Evolutionary conservation across 2,113 vertebrate species (phyloP), one percentile per base, ranked within the genome.

Genomic region (Bubo blakistoni): DNA sequence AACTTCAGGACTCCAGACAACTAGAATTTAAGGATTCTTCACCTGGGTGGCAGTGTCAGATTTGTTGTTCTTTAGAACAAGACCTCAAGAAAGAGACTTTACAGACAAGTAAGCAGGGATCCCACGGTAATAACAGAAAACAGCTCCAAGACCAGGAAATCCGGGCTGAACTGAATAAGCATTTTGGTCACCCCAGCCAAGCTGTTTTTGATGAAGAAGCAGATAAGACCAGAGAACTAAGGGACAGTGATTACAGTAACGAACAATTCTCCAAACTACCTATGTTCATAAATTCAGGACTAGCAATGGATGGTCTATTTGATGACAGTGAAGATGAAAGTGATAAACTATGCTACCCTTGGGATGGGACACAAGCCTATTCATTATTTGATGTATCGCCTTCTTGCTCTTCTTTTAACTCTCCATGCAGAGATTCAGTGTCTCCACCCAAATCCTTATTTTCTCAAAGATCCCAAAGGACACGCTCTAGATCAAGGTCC

Each of bases 151-250:
- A 99, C 98, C 98, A 99, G 98, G 99, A 99, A 97, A 99, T 99
- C 97, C 98, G 99, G 97, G 99, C 99, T 38, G 99, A 99, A 98
- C 99, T 99, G 97, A 99, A 99, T 97, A 99, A 99, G 98, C 99
- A 99, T 98, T 99, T 99, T 98, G 99, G 99, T 94, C 98, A 98
- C 97, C 99, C 99, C 92, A 98, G 98, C 96, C 97, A 98, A 98
- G 99, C 99, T 97, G 98, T 99, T 97, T 99, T 98, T 97, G 98
- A 98, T 70, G 98, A 98, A 96, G 96, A 98, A 96, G 92, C 95
- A 97, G 97, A 98, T 96, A 98, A 98, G 97, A 95, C 93, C 97
- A 98, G 95, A 97, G 97, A 92, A 92, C 97, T 96, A 97, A 98
- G 97, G 97, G 98, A 98, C 97, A 98, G 96, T 95, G 97, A 98